A percentile compares a stretch with the other conserved stretches of the same genome.
Conservation (phyloP, 2,888 invertebrate genomes). For the Euproctis similis region DNA sequence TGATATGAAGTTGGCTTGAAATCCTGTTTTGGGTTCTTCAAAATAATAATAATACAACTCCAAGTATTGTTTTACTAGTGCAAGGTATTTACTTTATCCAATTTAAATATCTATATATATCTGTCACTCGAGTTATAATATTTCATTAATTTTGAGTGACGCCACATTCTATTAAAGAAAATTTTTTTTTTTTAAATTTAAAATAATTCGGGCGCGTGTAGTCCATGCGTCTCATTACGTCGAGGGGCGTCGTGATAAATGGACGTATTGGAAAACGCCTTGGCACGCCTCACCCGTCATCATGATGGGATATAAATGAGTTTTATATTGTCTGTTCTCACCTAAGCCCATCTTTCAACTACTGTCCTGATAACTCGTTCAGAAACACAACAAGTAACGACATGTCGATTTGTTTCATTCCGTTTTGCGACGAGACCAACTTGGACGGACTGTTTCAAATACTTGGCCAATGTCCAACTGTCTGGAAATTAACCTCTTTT, state of each 20-base stretch:
- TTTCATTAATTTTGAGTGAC: slow-evolving; percentile 26
- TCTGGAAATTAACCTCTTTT: slow-evolving; percentile 70
- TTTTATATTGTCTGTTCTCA: slow-evolving; percentile 70
- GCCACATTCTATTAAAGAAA: slow-evolving; percentile 34
- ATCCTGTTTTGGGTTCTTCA: too few species aligned
- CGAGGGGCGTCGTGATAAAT: slow-evolving; percentile 66
- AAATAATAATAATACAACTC: too few species aligned
- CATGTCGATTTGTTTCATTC: slow-evolving; percentile 61
- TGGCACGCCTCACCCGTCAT: slow-evolving; percentile 64
- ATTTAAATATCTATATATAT: slow-evolving; percentile 12
- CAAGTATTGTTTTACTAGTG: too few species aligned
- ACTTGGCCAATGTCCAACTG: slow-evolving; percentile 63
- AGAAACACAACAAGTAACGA: slow-evolving; percentile 44
- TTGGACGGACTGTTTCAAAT: slow-evolving; percentile 69
- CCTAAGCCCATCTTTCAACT: slow-evolving; percentile 61
- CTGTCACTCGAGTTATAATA: slow-evolving; percentile 14
- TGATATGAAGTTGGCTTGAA: too few species aligned
- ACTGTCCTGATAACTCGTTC: slow-evolving; percentile 54
- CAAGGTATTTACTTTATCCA: too few species aligned
- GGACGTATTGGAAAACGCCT: slow-evolving; percentile 69
- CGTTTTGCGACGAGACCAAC: slow-evolving; percentile 61
- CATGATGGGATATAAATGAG: slow-evolving; percentile 70
- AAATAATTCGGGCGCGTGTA: slow-evolving; percentile 52
- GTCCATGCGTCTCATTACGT: slow-evolving; percentile 68
- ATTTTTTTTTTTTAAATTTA: slow-evolving; percentile 53